Percentiles rank a stretch among this genome's conserved stretches.
phyloP scores from a whole-genome alignment of 1,140 invertebrate species.

The Drosophila quadrilineata region DNA sequence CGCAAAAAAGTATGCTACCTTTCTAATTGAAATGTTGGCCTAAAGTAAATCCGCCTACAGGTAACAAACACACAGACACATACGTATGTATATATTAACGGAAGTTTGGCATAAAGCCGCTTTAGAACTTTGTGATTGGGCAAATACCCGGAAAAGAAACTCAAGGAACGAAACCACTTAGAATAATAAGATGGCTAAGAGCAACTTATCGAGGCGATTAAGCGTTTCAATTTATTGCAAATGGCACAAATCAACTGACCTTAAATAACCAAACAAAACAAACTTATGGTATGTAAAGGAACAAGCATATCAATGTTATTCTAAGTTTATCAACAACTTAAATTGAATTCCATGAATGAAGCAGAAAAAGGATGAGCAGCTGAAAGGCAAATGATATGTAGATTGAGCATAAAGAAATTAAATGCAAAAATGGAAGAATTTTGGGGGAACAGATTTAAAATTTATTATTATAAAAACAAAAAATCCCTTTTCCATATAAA shows the following conservation, averaged over 20 bases:
- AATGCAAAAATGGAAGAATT: background rate
- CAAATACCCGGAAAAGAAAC: conserved; percentile 39
- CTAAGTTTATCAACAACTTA: no score
- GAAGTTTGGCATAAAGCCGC: conserved; percentile 36
- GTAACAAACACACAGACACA: conserved; percentile 2
- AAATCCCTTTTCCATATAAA: no score
- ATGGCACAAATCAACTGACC: background rate
- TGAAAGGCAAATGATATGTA: no score
- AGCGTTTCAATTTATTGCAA: conserved; percentile 7
- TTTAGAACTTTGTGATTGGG: conserved; percentile 61
- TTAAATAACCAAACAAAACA: no score
- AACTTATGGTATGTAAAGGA: no score
- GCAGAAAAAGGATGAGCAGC: no score
- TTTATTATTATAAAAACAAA: no score
- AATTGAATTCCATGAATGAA: no score
- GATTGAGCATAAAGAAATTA: no score
- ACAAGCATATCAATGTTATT: no score
- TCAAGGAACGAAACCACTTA: conserved; percentile 47
- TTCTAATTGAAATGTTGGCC: conserved; percentile 60
- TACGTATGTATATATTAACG: no score
- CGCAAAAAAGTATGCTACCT: conserved; percentile 6
- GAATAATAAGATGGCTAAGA: conserved; percentile 51
- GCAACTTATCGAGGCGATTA: conserved; percentile 1
- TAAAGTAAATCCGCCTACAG: conserved; percentile 42
- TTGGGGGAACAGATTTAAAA: no score